Conservation (phyloP, 2,113 vertebrate genomes). For the Muntiacus muntjak region DNA sequence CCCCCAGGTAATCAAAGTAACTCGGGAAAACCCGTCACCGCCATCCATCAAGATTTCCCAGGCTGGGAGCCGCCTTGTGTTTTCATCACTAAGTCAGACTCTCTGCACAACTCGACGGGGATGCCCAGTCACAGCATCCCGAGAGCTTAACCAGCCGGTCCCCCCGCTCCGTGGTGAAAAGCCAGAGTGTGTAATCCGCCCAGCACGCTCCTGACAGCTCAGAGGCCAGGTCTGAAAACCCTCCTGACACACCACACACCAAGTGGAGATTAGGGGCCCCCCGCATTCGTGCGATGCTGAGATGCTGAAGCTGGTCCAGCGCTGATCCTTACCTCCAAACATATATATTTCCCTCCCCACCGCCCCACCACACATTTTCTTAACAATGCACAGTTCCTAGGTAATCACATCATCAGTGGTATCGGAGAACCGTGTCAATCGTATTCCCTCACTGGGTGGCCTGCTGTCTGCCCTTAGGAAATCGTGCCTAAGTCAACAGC, state of each 20-base stretch:
- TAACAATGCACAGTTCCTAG: background rate
- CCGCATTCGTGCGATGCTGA: background rate
- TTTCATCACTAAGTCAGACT: background rate
- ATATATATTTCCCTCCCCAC: background rate
- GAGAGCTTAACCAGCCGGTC: background rate
- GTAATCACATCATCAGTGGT: background rate
- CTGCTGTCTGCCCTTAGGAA: background rate
- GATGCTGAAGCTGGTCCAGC: background rate
- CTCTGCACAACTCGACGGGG: background rate
- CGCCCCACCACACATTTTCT: background rate
- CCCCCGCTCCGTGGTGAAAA: background rate
- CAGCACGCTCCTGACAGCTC: background rate
- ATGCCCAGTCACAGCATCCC: background rate
- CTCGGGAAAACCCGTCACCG: fast-evolving
- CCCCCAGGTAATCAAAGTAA: background rate
- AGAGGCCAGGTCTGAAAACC: background rate
- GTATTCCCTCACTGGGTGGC: background rate
- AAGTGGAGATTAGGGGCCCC: background rate
- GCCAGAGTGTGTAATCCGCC: background rate
- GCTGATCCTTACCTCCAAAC: background rate
- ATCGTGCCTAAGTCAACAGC: fast-evolving
- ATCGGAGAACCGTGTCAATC: background rate
- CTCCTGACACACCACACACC: background rate
- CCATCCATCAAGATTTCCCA: background rate
- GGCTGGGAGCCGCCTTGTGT: fast-evolving